Evolutionary conservation across 1,140 invertebrate genomes (phyloP).

Genomic region (Pseudomyrmex sp.): DNA sequence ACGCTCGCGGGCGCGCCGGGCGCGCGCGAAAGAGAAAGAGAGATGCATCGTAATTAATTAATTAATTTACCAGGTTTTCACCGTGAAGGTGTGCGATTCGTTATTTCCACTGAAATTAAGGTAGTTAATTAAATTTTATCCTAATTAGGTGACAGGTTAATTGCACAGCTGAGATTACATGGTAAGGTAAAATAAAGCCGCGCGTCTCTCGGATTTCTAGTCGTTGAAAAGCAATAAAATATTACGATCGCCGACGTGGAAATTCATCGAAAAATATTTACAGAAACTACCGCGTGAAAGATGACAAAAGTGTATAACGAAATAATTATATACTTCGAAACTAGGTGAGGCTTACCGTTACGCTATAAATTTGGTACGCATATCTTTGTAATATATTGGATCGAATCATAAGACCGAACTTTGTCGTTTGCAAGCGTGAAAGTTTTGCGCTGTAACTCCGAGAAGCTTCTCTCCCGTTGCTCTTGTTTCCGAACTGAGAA

Average conservation of each 20-base stretch:
- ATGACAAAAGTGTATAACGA: conserved; percentile 14
- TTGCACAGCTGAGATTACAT: conserved; percentile 28
- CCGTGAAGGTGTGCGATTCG: not conserved
- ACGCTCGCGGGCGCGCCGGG: no score
- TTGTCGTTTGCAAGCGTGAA: conserved; percentile 46
- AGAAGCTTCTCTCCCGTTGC: conserved; percentile 2
- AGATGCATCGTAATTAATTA: conserved; percentile 41
- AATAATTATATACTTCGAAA: not conserved
- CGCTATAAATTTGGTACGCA: conserved; percentile 42
- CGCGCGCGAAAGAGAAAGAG: not conserved
- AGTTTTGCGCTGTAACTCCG: conserved; percentile 32
- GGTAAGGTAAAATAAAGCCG: conserved; percentile 21
- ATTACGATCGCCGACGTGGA: no score
- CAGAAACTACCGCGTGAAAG: not conserved
- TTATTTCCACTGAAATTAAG: conserved; percentile 31
- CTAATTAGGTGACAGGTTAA: conserved; percentile 37
- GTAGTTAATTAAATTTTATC: conserved; percentile 42
- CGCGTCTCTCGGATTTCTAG: not conserved
- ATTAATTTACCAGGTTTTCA: conserved; percentile 22
- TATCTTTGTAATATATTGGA: conserved; percentile 56
- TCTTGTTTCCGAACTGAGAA: conserved; percentile 36
- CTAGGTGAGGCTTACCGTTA: conserved; percentile 1
- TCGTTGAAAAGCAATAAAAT: conserved; percentile 13
- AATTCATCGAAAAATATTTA: no score
- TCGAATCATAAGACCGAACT: conserved; percentile 45